Conservation (phyloP, 2,797 vertebrate species). For the Diplodus puntazzo region DNA sequence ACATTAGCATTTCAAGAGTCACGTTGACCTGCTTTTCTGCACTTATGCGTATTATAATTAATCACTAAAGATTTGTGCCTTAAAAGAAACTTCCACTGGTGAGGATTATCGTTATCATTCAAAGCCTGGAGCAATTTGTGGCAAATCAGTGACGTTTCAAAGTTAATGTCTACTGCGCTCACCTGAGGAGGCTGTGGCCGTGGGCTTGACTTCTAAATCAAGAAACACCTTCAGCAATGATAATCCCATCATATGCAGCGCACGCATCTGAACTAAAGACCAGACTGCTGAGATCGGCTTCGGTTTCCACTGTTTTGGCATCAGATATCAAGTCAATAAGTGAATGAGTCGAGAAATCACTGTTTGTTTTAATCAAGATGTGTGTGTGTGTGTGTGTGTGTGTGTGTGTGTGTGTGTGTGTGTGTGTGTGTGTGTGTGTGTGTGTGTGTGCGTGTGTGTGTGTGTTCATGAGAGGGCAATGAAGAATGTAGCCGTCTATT, state of each 20-base stretch:
- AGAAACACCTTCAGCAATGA: constrained; percentile 36
- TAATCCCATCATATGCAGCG: constrained; percentile 32
- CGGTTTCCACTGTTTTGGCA: constrained; percentile 43
- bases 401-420: too few relatives aligned
- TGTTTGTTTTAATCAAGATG: constrained; percentile 49
- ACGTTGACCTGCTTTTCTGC: constrained; percentile 64
- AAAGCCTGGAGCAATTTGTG: constrained; percentile 57
- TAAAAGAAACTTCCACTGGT: constrained; percentile 13
- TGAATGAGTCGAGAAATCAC: constrained; percentile 27
- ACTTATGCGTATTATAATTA: constrained; percentile 65
- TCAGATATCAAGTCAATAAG: constrained; percentile 44
- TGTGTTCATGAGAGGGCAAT: constrained; percentile 8
- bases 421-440: too few relatives aligned
- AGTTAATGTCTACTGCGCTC: constrained; percentile 41
- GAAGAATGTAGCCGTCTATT: constrained; percentile 28
- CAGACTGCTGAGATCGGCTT: constrained; percentile 32
- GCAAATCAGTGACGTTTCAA: constrained; percentile 58
- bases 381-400: constrained; percentile 21
- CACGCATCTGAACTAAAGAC: constrained; percentile 31
- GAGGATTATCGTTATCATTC: constrained; percentile 59
- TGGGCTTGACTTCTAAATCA: constrained; percentile 49
- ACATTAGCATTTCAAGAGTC: constrained; percentile 57
- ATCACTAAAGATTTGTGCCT: constrained; percentile 45
- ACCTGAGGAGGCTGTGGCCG: constrained; percentile 55
- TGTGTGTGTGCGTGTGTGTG: too few relatives aligned